Base-by-base conservation (phyloP, 2,888 invertebrate genomes). In the Eupithecia tripunctaria region DNA sequence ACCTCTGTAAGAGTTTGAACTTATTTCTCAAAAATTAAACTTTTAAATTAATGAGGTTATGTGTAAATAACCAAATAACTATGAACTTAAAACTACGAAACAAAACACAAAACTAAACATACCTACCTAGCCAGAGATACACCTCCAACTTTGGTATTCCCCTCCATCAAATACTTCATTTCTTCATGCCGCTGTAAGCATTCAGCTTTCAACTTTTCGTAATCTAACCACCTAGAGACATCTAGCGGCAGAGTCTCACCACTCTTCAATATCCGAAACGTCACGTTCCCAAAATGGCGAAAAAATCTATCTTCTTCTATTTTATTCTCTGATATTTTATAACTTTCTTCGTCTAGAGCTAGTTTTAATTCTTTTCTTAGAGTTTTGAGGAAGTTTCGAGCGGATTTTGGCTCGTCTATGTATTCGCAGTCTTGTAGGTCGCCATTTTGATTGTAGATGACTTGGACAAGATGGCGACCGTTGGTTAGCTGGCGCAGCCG, bases 361-460 rank as follows among this genome's bases (percentile, higher is more conserved):
- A 86, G 69, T 87, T 93, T 94, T 74, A 96, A 84, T 87, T 96
- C 96, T 83, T 92, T 91, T 81, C 95, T 89, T 84, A 96, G 92
- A 38, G 93, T 94, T 87, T 92, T 91, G 72, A 96, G 88, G 89
- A 97, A 96, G 81, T 95, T 92, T 85, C 92, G 90, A 0, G 95
- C 95, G 59, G 95, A 90, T 86, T 90, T 93, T 41, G 88, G 88
- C 80, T 96, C 95, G 5, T 95, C 92, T 70, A 96, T 91, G 85
- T 95, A 96, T 86, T 97, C 96, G 88, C 97, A 97, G 89, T 97
- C 96, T 84, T 95, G 94, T 7, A 97, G 90, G 72, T 88, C 91
- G 80, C 95, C 95, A 82, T 94, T 93, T 81, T 94, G 94, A 69
- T 95, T 92, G 92, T 96, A 96, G 79, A 97, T 96, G 47, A 96